These are phyloP conservation scores for Percopsis transmontana DNA, from an alignment of 2,113 vertebrate species.

Conservation along the genomic window DNA sequence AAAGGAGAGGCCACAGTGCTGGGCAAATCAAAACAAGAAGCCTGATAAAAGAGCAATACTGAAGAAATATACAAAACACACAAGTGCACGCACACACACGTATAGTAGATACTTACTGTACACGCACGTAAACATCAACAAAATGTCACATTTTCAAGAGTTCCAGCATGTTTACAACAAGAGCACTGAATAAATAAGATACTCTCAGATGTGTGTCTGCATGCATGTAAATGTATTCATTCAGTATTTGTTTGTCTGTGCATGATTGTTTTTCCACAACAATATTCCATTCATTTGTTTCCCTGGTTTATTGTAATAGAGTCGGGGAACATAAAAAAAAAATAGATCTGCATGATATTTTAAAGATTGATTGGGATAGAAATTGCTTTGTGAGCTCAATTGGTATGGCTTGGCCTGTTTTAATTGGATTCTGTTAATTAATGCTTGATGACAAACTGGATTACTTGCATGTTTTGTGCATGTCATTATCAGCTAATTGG, in stretches of 20 bases:
- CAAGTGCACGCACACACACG: neutral
- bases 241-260: constrained; percentile 51
- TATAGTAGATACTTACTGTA: neutral
- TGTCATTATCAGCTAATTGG: constrained; percentile 74
- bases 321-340: constrained; percentile 27
- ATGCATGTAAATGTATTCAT: constrained; percentile 46
- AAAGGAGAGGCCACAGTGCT: constrained; percentile 1
- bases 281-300: constrained; percentile 57
- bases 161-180: constrained; percentile 16
- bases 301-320: constrained; percentile 65
- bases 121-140: neutral
- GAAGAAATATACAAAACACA: neutral
- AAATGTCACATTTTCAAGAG: constrained; percentile 12
- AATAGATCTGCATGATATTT: constrained; percentile 57
- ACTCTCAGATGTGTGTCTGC: constrained; percentile 26
- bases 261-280: constrained; percentile 49
- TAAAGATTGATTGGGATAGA: constrained; percentile 71
- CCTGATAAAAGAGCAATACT: neutral
- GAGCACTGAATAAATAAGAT: constrained; percentile 32
- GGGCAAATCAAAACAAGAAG: constrained; percentile 8
- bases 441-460: constrained; percentile 71
- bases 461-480: constrained; percentile 67
- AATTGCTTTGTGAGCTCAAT: constrained; percentile 70
- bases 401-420: constrained; percentile 66
- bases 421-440: constrained; percentile 79